Evolutionary conservation across 2,113 vertebrate species (phyloP).

Genomic region (Anas platyrhynchos): DNA sequence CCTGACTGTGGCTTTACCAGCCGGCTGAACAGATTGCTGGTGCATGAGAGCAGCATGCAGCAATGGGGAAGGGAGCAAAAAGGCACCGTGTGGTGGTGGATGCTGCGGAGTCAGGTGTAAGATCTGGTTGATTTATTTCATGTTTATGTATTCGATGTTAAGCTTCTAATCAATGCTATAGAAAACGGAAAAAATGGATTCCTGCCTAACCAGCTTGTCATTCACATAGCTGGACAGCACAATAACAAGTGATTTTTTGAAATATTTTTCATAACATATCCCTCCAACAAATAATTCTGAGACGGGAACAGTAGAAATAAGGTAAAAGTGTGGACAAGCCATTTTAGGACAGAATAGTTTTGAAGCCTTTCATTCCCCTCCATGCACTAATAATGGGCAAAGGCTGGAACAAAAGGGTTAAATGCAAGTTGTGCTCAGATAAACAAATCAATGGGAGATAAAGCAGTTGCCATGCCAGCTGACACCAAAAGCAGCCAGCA

Average conservation of each 20-base stretch:
- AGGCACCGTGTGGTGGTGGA: background rate
- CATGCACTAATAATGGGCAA: background rate
- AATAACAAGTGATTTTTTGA: background rate
- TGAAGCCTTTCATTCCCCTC: background rate
- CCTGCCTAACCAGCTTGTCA: background rate
- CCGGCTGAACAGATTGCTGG: conserved; percentile 51
- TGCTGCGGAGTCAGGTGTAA: accelerated
- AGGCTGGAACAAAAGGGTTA: conserved; percentile 44
- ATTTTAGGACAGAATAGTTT: background rate
- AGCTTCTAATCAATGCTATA: background rate
- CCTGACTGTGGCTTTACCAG: background rate
- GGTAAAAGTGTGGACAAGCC: background rate
- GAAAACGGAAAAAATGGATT: background rate
- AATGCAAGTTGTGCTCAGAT: conserved; percentile 1
- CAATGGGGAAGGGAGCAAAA: background rate
- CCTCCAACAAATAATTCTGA: background rate
- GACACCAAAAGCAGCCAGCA: background rate
- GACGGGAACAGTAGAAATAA: background rate
- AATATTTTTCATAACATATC: background rate
- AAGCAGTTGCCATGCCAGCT: conserved; percentile 43
- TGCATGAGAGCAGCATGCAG: background rate
- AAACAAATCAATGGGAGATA: conserved; percentile 38
- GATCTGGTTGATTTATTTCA: accelerated
- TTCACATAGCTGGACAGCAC: background rate
- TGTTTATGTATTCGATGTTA: background rate